phyloP scores from a whole-genome alignment of 2,797 vertebrate species.

The Gallinago nigripennis region DNA sequence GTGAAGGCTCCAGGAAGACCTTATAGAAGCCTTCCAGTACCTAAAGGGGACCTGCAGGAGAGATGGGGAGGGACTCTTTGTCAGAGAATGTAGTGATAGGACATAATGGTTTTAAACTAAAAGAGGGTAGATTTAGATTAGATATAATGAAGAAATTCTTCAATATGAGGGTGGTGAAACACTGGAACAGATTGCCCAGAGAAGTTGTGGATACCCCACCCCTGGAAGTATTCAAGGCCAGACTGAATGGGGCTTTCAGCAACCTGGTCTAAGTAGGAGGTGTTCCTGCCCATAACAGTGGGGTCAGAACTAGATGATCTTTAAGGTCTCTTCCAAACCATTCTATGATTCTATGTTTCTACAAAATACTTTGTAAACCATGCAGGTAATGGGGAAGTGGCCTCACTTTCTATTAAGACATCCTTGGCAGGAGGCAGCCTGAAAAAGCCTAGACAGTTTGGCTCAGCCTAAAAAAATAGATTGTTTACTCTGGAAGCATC shows the following conservation, averaged over 20 bases:
- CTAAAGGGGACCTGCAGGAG: not conserved
- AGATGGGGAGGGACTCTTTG: not conserved
- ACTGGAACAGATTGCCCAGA: not conserved
- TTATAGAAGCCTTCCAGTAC: not conserved
- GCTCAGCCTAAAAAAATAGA: not conserved
- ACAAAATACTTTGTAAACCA: not conserved
- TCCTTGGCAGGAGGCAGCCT: not conserved
- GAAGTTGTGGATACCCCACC: not conserved
- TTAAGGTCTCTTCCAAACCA: not conserved
- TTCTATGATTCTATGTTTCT: not conserved
- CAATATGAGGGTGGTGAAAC: not conserved
- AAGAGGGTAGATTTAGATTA: not conserved
- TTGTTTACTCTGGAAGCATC: not conserved
- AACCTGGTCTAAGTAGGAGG: not conserved
- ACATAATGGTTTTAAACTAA: not conserved
- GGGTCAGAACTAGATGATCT: not conserved
- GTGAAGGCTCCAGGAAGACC: not conserved
- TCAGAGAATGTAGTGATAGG: not conserved
- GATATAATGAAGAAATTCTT: not conserved
- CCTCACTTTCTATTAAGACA: not conserved
- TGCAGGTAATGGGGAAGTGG: fast-evolving
- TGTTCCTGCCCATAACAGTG: not conserved
- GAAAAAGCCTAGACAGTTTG: not conserved
- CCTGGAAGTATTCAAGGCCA: not conserved
- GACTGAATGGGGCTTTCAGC: not conserved